Percentiles rank a stretch among this genome's conserved stretches.
These are phyloP conservation scores for Delia radicum DNA, from an alignment of 1,140 invertebrate genomes.

Conservation along the genomic window DNA sequence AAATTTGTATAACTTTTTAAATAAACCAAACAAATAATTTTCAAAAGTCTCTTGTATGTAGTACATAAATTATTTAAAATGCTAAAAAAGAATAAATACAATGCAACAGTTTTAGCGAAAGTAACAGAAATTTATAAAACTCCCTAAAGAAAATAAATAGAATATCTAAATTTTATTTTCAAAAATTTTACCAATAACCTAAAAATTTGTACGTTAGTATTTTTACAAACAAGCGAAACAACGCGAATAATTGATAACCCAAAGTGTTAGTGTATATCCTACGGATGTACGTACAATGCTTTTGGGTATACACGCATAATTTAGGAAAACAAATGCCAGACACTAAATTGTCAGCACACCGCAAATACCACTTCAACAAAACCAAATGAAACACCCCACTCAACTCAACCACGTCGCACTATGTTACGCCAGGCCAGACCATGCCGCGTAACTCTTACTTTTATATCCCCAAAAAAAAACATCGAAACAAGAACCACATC, in stretches of 20 bases:
- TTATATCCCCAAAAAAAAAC: too few relatives aligned
- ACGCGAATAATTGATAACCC: not conserved
- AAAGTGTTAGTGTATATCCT: not conserved
- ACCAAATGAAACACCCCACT: not conserved
- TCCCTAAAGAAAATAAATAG: not conserved
- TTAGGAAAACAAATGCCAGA: slow-evolving; percentile 7
- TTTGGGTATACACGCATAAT: not conserved
- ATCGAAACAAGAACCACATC: not conserved
- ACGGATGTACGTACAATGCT: not conserved
- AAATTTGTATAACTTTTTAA: too few relatives aligned
- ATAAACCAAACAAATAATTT: too few relatives aligned
- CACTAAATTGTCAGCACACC: slow-evolving; percentile 15
- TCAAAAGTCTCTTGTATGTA: too few relatives aligned
- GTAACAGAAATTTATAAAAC: too few relatives aligned
- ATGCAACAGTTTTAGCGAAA: too few relatives aligned
- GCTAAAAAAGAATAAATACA: too few relatives aligned
- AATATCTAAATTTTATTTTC: not conserved
- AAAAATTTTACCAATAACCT: not conserved
- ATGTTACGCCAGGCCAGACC: too few relatives aligned
- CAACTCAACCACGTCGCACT: not conserved
- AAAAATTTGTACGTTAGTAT: not conserved
- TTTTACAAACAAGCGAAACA: not conserved
- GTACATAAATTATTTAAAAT: too few relatives aligned
- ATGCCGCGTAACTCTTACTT: not conserved
- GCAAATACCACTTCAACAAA: slow-evolving; percentile 1